Percentiles rank a stretch among this genome's conserved stretches.
phyloP scores from a whole-genome alignment of 2,888 invertebrate genomes.

The Scaptomyza polygonia region DNA sequence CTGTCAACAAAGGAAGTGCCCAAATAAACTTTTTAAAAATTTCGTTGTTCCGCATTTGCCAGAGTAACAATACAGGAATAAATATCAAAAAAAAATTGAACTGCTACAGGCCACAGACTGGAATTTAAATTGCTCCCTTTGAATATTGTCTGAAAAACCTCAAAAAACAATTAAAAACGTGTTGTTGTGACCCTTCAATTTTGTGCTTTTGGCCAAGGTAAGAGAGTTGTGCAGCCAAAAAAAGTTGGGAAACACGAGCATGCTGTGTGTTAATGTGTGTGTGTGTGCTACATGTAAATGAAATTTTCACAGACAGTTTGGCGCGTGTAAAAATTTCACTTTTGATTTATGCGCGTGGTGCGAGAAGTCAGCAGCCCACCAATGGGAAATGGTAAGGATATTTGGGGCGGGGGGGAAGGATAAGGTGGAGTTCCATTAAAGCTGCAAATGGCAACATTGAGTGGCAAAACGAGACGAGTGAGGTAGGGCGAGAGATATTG shows the following conservation, averaged over 20 bases:
- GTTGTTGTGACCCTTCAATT: conserved; percentile 53
- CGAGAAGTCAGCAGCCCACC: conserved; percentile 13
- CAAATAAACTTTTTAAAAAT: neutral
- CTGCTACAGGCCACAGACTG: conserved; percentile 41
- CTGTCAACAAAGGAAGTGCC: no score
- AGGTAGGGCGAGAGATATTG: conserved; percentile 47
- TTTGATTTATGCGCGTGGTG: conserved; percentile 62
- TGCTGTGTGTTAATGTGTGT: conserved; percentile 20
- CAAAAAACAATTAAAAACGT: conserved; percentile 74
- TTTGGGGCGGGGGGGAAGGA: neutral
- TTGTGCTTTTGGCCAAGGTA: neutral
- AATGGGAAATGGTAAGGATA: neutral
- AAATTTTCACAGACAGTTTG: conserved; percentile 73
- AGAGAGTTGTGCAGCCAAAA: conserved; percentile 2
- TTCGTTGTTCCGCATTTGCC: neutral
- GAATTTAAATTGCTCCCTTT: conserved; percentile 58
- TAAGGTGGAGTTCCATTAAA: conserved; percentile 15
- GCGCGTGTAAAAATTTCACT: conserved; percentile 76
- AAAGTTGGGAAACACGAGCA: conserved; percentile 29
- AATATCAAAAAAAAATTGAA: conserved; percentile 1
- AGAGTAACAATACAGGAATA: conserved; percentile 4
- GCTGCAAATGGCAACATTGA: conserved; percentile 39
- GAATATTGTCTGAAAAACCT: conserved; percentile 51
- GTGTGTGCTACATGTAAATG: conserved; percentile 60
- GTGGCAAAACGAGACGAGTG: conserved; percentile 25